Percentiles rank a stretch among this genome's conserved stretches.
Conservation (phyloP, 2,113 vertebrate genomes). For the Callopanchax toddi region DNA sequence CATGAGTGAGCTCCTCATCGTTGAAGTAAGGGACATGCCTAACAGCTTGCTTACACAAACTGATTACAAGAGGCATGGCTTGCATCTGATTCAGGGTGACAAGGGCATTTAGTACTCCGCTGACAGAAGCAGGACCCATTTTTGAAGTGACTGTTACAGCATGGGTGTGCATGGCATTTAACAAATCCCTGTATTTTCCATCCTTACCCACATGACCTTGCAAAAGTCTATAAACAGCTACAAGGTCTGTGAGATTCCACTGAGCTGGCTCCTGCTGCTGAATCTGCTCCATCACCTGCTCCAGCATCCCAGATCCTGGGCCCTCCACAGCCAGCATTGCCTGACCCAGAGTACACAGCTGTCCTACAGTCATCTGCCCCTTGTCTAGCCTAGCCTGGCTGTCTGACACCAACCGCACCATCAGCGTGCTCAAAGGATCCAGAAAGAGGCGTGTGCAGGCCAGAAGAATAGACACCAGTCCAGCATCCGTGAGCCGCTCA, state of each 20-base stretch:
- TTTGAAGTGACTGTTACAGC: conserved; percentile 58
- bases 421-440: conserved; percentile 80
- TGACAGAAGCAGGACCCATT: conserved; percentile 77
- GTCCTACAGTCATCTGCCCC: conserved; percentile 67
- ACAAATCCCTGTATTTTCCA: conserved; percentile 73
- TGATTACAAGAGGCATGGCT: conserved; percentile 82
- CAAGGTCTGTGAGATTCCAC: conserved; percentile 79
- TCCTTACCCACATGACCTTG: conserved; percentile 58
- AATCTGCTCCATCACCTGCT: conserved; percentile 77
- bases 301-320: conserved; percentile 54
- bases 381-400: conserved; percentile 77
- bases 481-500: conserved; percentile 71
- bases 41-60: conserved; percentile 82
- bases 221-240: conserved; percentile 81
- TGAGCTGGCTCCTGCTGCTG: conserved; percentile 64
- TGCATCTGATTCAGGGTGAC: conserved; percentile 80
- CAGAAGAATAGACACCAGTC: conserved; percentile 81
- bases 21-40: conserved; percentile 81
- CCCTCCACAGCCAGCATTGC: conserved; percentile 80
- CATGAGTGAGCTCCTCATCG: conserved; percentile 78
- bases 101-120: conserved; percentile 81
- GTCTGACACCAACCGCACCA: conserved; percentile 83
- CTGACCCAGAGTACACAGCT: conserved; percentile 83
- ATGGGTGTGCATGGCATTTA: conserved; percentile 82
- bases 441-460: conserved; percentile 81